Conservation (phyloP, 2,113 vertebrate species). For the Daboia siamensis region DNA sequence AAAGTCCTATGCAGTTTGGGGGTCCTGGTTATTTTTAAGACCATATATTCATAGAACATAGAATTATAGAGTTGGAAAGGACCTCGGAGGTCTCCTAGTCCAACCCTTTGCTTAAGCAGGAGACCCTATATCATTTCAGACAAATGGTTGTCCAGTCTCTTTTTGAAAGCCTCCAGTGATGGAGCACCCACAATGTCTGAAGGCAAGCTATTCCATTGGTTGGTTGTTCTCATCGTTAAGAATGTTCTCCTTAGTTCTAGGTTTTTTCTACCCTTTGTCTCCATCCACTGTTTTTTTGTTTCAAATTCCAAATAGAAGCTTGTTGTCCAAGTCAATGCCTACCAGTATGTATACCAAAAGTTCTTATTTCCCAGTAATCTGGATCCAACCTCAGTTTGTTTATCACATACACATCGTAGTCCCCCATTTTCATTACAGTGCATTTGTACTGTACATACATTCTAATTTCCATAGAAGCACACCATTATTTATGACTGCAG, state of each 20-base stretch:
- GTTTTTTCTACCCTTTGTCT: not conserved
- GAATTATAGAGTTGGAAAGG: not conserved
- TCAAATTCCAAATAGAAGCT: not conserved
- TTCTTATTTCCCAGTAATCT: not conserved
- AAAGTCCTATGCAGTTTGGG: not conserved
- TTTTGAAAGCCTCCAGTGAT: too few species aligned
- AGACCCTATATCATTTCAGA: not conserved
- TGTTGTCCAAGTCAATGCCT: not conserved
- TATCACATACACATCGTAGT: not conserved
- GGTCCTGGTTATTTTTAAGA: not conserved
- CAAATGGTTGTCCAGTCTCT: not conserved
- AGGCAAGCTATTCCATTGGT: not conserved
- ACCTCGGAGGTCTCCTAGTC: not conserved
- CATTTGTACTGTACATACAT: not conserved
- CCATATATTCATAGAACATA: not conserved
- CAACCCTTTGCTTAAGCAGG: not conserved
- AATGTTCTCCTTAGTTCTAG: not conserved
- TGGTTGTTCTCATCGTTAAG: not conserved
- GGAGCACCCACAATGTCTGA: too few species aligned
- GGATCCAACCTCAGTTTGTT: not conserved
- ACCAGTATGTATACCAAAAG: not conserved
- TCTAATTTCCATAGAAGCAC: not conserved
- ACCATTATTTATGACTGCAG: not conserved
- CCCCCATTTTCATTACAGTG: not conserved
- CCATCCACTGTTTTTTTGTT: not conserved